These are phyloP conservation scores for Nipponia nippon DNA, from an alignment of 2,113 vertebrate species.

Conservation along the genomic window DNA sequence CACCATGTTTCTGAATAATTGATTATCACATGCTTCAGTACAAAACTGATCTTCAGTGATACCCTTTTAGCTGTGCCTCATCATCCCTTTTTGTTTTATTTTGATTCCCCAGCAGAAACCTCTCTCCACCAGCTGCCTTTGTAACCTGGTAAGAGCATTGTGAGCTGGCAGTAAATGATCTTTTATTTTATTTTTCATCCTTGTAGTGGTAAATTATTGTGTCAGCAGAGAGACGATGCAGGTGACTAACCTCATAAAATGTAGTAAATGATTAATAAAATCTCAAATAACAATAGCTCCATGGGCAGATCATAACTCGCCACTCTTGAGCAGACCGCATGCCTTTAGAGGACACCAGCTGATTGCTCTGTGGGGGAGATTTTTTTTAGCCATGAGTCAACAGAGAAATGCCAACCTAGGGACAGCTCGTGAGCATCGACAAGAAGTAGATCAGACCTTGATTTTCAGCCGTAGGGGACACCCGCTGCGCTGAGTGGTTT, in stretches of 20 bases:
- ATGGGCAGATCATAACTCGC: neutral
- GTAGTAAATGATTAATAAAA: conserved; percentile 71
- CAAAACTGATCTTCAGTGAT: conserved; percentile 57
- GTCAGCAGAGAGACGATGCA: conserved; percentile 68
- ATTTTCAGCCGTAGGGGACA: rapidly evolving
- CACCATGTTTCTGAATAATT: conserved; percentile 70
- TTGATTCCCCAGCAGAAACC: conserved; percentile 51
- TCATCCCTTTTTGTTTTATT: conserved; percentile 26
- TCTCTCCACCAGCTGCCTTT: conserved; percentile 25
- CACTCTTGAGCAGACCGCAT: neutral
- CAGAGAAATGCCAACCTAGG: neutral
- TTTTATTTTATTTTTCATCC: conserved; percentile 64
- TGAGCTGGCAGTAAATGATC: conserved; percentile 65
- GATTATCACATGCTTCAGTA: conserved; percentile 44
- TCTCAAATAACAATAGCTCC: conserved; percentile 49
- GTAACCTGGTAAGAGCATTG: conserved; percentile 55
- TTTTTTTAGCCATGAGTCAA: neutral
- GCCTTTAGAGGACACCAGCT: neutral
- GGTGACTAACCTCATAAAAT: conserved; percentile 68
- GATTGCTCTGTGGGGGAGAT: neutral
- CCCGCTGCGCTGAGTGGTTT: rapidly evolving
- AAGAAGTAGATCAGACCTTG: neutral
- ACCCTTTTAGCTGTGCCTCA: conserved; percentile 42
- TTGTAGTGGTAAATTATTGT: conserved; percentile 66
- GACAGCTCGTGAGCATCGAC: neutral